Evolutionary conservation across 1,140 invertebrate genomes (phyloP), one percentile per base, ranked within the genome.

Genomic region (Octopus sinensis): DNA sequence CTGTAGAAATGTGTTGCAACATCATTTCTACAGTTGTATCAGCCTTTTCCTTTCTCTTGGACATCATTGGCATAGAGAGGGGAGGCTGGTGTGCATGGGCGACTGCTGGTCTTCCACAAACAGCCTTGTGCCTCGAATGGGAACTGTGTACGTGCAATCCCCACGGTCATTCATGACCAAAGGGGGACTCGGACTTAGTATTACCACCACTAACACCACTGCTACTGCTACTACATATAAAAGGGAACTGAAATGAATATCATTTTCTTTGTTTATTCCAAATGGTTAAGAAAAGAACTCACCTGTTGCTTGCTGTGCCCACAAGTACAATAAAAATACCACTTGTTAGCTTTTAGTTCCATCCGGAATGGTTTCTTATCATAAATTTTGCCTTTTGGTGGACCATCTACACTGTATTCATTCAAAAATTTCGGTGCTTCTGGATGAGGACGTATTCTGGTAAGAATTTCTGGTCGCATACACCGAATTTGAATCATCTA

Each of bases 301-400:
- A 93, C 93, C 92, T 94, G 97, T 79, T 90, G 93, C 86, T 96
- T 95, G 85, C 97, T 98, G 80, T 94, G 93, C 5, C 98, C 98
- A 92, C 98, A 99, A 4, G 95, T 90, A 91, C 98, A 99, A 97
- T 97, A 99, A 17, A 92, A 89, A 90, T 99, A 99, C 73, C 90
- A 93, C 91, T 98, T 97, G 52, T 93, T 94, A 90, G 91, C 91
- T 87, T 94, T 92, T 68, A 96, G 92, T 6, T 86, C 90, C 52
- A 96, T 91, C 91, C 94, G 96, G 83, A 97, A 97, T 3, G 97
- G 97, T 87, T 95, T 96, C 87, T 94, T 96, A 86, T 97, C 96
- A 83, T 86, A 87, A 23, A 88, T 84, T 79, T 84, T 84, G 30
- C 90, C 90, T 82, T 87, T 88, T 10, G 83, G 84, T 43, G 85